Evolutionary conservation across 1,140 invertebrate species (phyloP), one percentile per base, ranked within the genome.

Genomic region (Glomeris maerens): DNA sequence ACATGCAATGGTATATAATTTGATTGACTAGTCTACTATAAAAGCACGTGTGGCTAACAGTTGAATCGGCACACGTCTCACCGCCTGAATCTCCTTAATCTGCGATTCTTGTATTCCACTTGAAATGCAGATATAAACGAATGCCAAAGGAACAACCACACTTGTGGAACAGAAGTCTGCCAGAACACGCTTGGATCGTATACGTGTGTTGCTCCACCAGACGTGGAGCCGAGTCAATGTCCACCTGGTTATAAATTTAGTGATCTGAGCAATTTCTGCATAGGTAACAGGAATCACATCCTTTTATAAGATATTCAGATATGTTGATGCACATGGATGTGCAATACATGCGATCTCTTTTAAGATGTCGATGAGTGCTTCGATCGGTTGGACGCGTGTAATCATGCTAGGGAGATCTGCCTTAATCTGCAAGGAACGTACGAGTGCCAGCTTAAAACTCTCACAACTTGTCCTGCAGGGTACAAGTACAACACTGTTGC

Each of bases 121-220:
- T 2, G 13, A 47, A 49, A 20, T 46, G 22, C 29, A 48, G 47
- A 48, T 48, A 39, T 48, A 4, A 49, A 62, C 55, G 69, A 71
- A 52, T 71, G 69, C 53, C 31, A 42, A 1, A 55, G 58, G 28
- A 58, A 59, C 21, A 46, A 49, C 2, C 55, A 59, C 28, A 54
- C 52, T 2, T 71, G 69, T 53, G 46, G 51, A 14, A 36, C 26
- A 17, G 53, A 75, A 55, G 58, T 62, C 0, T 84, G 81, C 52
- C 67, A 73, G 52, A 84, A 84, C 59, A 77, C 73, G 7, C 69
- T 78, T 23, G 81, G 81, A 4, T 78, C 76, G 0, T 84, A 74
- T 57, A 67, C 66, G 40, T 81, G 81, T 65, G 66, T 71, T 55
- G 64, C 69, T 58, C 58, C 13, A 59, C 60, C 50, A 44, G 69